Base-by-base conservation (phyloP, 2,888 invertebrate genomes). In the Sinelater perroti region DNA sequence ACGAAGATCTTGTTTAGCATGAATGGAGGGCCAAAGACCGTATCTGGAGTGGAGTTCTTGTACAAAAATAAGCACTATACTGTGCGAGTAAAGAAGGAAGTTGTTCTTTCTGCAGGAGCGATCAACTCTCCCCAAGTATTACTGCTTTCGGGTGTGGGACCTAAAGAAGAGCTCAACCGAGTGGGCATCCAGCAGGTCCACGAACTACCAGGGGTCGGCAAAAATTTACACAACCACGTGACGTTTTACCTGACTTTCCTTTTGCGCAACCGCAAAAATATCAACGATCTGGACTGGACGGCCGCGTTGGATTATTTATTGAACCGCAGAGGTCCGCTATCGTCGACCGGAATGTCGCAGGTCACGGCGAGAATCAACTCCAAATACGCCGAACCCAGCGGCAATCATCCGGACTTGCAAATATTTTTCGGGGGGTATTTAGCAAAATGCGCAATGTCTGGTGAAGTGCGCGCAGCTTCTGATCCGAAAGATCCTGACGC, bases 141-240 rank as follows among this genome's bases (percentile, higher is more conserved):
- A 2, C 70, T 88, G 2, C 80, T 87, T 2, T 88, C 88, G 0
- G 89, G 89, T 6, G 81, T 88, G 4, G 88, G 88, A 0, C 86
- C 88, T 0, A 83, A 80, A 66, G 80, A 82, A 3, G 85, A 85
- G 36, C 75, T 89, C 1, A 75, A 81, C 35, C 79, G 80, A 52
- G 82, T 85, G 54, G 83, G 84, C 50, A 83, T 89, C 18, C 82
- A 82, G 3, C 80, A 84, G 6, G 78, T 86, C 17, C 82, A 83
- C 59, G 82, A 88, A 60, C 75, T 88, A 13, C 87, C 86, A 0
- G 88, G 88, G 0, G 88, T 89, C 0, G 88, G 89, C 0, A 82
- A 84, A 68, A 89, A 88, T 69, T 75, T 89, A 0, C 87, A 87
- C 55, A 88, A 88, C 70, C 88, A 89, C 66, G 85, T 88, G 0